Conservation (phyloP, 2,888 invertebrate species). For the Aporophyla nigra region DNA sequence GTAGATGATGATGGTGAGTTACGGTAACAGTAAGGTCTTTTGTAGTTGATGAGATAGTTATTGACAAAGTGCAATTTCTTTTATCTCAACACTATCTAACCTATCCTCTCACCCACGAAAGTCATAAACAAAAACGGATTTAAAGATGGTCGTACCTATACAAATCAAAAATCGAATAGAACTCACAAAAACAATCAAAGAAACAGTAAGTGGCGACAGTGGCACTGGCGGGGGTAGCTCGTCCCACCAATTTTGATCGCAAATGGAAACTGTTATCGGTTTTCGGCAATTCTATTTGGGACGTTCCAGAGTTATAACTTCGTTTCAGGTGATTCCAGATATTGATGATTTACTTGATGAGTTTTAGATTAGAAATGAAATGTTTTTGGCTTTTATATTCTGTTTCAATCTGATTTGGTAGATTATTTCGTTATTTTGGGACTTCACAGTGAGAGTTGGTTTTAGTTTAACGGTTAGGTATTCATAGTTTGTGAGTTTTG, state of each 20-base stretch:
- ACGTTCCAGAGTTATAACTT: constrained; percentile 79
- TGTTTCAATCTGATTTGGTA: neutral
- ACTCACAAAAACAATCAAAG: constrained; percentile 79
- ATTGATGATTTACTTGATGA: constrained; percentile 52
- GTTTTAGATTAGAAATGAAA: constrained; percentile 33
- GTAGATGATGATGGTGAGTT: too few species aligned
- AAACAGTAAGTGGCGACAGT: constrained; percentile 73
- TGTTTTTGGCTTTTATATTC: constrained; percentile 11
- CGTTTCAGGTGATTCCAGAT: constrained; percentile 80
- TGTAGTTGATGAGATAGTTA: neutral
- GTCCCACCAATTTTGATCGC: constrained; percentile 86
- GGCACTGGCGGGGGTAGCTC: constrained; percentile 69
- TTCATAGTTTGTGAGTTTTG: neutral
- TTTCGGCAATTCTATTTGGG: constrained; percentile 85
- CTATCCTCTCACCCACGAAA: neutral
- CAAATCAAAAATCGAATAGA: constrained; percentile 69
- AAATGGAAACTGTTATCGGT: constrained; percentile 89
- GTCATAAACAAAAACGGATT: constrained; percentile 25
- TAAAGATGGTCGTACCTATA: constrained; percentile 36
- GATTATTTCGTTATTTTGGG: neutral
- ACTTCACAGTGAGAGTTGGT: neutral
- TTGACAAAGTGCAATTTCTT: neutral
- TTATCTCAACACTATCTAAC: neutral
- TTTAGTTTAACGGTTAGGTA: neutral
- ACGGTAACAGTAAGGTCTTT: neutral